These are phyloP conservation scores for Ceratina japonica DNA, from an alignment of 1,140 invertebrate species.

Conservation along the genomic window DNA sequence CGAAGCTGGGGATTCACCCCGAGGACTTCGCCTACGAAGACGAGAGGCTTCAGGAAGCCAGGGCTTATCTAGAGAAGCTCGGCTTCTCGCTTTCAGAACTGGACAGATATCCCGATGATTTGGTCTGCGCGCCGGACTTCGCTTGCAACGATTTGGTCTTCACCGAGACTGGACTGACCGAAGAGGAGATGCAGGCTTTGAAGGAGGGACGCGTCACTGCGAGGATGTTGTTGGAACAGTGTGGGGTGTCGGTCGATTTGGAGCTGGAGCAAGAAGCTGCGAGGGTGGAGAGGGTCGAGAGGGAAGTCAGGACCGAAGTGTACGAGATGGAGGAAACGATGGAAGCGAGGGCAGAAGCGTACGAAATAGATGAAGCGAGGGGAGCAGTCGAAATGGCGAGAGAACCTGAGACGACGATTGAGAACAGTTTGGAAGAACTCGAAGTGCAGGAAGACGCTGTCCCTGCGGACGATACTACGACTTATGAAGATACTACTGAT, in stretches of 20 bases:
- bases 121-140: slow-evolving; percentile 41
- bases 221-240: neutral
- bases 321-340: neutral
- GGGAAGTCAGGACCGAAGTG: neutral
- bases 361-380: neutral
- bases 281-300: neutral
- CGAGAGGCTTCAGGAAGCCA: neutral
- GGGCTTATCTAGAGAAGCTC: slow-evolving; percentile 14
- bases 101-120: slow-evolving; percentile 35
- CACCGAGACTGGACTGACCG: slow-evolving; percentile 27
- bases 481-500: too few relatives aligned
- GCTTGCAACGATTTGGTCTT: slow-evolving; percentile 50
- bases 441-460: too few relatives aligned
- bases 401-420: too few relatives aligned
- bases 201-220: slow-evolving; percentile 6
- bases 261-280: neutral
- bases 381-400: neutral
- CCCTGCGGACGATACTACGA: too few relatives aligned
- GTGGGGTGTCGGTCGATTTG: neutral
- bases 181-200: slow-evolving; percentile 33
- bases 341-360: neutral
- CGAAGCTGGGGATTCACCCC: slow-evolving; percentile 2
- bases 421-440: too few relatives aligned
- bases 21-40: slow-evolving; percentile 31
- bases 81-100: slow-evolving; percentile 34